phyloP scores from a whole-genome alignment of 2,113 vertebrate species.

The Xenopus tropicalis region UCB_Xtro_10.0 CM004449.2:90068001-90068500 shows the following conservation, averaged over 20 bases:
- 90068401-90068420: too few species aligned
- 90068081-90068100: background rate
- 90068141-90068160: fast-evolving
- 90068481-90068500: too few species aligned
- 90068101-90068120: constrained; percentile 3
- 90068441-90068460: too few species aligned
- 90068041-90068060: constrained; percentile 17
- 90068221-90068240: constrained; percentile 73
- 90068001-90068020: too few species aligned
- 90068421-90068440: too few species aligned
- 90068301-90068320: too few species aligned
- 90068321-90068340: too few species aligned
- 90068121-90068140: background rate
- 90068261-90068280: background rate
- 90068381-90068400: too few species aligned
- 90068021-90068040: background rate
- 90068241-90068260: constrained; percentile 80
- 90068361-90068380: too few species aligned
- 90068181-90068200: constrained; percentile 53
- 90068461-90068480: too few species aligned
- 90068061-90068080: constrained; percentile 7
- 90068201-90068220: constrained; percentile 64
- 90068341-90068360: too few species aligned
- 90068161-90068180: constrained; percentile 73
- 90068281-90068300: too few species aligned